Conservation (phyloP, 2,797 vertebrate species). For the Eupleurogrammus muticus region DNA sequence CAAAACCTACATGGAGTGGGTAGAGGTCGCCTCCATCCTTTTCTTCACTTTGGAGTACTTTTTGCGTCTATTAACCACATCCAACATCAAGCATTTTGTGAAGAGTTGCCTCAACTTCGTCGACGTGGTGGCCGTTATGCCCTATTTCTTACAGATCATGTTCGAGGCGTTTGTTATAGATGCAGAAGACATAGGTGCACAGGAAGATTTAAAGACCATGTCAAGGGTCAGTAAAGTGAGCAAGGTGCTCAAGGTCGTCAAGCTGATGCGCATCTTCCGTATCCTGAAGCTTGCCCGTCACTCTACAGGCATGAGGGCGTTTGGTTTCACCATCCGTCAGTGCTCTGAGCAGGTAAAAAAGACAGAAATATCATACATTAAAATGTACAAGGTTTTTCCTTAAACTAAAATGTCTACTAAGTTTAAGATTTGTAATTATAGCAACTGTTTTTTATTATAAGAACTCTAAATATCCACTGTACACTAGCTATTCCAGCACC, state of each 20-base stretch:
- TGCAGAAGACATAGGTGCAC: slow-evolving; percentile 73
- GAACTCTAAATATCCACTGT: too few relatives aligned
- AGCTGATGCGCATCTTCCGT: slow-evolving; percentile 93
- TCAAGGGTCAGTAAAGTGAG: slow-evolving; percentile 91
- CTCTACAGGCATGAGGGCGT: slow-evolving; percentile 93
- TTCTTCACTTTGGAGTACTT: slow-evolving; percentile 93
- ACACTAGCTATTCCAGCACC: too few relatives aligned
- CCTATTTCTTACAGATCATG: slow-evolving; percentile 91
- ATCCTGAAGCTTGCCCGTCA: slow-evolving; percentile 93
- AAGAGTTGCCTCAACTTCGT: slow-evolving; percentile 90
- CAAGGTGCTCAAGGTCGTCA: slow-evolving; percentile 92
- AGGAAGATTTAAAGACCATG: slow-evolving; percentile 91
- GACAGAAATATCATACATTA: not conserved
- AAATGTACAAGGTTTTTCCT: too few relatives aligned
- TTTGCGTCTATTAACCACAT: slow-evolving; percentile 87
- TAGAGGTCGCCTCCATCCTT: slow-evolving; percentile 89
- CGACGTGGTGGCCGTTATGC: slow-evolving; percentile 91
- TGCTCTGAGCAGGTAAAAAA: slow-evolving; percentile 90
- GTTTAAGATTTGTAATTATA: too few relatives aligned
- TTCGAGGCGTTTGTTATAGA: slow-evolving; percentile 88
- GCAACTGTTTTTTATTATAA: not conserved
- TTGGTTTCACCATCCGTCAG: slow-evolving; percentile 93
- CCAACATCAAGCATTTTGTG: slow-evolving; percentile 86
- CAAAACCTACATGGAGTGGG: slow-evolving; percentile 89
- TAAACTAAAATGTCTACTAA: too few relatives aligned